Evolutionary conservation across 2,888 invertebrate species (phyloP), one percentile per base, ranked within the genome.

Genomic region (Lordiphosa fenestrarum): DNA sequence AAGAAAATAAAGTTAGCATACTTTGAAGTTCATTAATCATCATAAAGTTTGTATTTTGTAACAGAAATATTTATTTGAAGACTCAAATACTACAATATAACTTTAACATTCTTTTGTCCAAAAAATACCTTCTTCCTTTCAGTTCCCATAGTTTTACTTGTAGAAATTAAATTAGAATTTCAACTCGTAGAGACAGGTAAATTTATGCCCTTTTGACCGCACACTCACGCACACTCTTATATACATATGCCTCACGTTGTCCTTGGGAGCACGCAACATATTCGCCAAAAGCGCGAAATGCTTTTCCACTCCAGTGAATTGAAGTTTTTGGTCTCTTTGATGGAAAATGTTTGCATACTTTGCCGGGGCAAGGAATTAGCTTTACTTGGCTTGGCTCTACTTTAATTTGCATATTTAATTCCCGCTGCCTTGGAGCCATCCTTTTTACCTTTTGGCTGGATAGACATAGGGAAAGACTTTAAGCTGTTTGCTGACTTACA

Each of bases 381-480:
- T 48, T 62, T 42, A 15, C 37, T 33, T 21, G 23, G 46, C 38
- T 57, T 52, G 55, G 47, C 53, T 73, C 53, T 58, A 70, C 63
- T 58, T 66, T 57, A 66, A 70, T 77, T 73, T 73, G 63, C 71
- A 75, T 71, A 71, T 61, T 66, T 64, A 64, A 64, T 64, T 61
- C 30, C 35, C 33, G 46, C 47, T 19, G 37, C 33, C 42, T 44
- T 46, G 47, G 37, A 35, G 62, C 53, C 41, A 48, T 62, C 53
- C 47, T 23, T 38, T 38, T 42, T 48, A 47, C 36, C 58, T 57
- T 40, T 23, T 39, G 19, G 46, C 19, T 13, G 23, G 40, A 60
- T 40, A 40, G 51, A 41, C 40, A 41, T 53, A 35, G 39, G 50
- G 33, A 21, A 33, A 23, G 53, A 35, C 47, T 61, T 61, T 61